Percentiles rank a stretch among this genome's conserved stretches.
These are phyloP conservation scores for Osmerus mordax DNA, from an alignment of 2,113 vertebrate genomes.

Conservation along the genomic window DNA sequence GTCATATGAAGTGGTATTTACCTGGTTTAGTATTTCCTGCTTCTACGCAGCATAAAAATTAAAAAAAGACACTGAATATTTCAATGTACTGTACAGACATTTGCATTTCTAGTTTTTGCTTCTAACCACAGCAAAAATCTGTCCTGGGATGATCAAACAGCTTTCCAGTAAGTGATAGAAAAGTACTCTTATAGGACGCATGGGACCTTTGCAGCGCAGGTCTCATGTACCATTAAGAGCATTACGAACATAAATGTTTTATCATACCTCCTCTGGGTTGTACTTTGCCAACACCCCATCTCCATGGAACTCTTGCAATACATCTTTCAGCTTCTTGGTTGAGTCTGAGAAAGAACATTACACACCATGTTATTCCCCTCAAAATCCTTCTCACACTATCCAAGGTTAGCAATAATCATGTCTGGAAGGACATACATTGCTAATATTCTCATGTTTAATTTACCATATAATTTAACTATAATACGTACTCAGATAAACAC, in stretches of 20 bases:
- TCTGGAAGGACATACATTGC: constrained; percentile 5
- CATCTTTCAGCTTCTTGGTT: constrained; percentile 93
- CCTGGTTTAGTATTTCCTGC: constrained; percentile 93
- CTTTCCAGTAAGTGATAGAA: not conserved
- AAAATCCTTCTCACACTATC: not conserved
- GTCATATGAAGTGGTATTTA: constrained; percentile 57
- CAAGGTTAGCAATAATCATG: not conserved
- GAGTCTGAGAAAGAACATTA: constrained; percentile 76
- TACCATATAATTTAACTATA: not conserved
- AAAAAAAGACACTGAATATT: constrained; percentile 22
- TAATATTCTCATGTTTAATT: not conserved
- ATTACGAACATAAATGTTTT: too few relatives aligned
- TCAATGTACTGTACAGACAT: too few relatives aligned
- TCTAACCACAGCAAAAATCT: not conserved
- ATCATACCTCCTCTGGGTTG: constrained; percentile 90
- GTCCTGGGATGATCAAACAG: not conserved
- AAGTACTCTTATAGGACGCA: too few relatives aligned
- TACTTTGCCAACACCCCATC: constrained; percentile 90
- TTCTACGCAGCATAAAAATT: constrained; percentile 75
- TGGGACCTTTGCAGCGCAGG: too few relatives aligned
- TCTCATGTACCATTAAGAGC: too few relatives aligned
- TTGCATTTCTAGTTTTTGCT: not conserved
- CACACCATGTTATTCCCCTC: not conserved
- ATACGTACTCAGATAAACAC: not conserved
- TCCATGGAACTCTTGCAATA: constrained; percentile 93